Base-by-base conservation (phyloP, 1,140 invertebrate species). In the Eurosta solidaginis region DNA sequence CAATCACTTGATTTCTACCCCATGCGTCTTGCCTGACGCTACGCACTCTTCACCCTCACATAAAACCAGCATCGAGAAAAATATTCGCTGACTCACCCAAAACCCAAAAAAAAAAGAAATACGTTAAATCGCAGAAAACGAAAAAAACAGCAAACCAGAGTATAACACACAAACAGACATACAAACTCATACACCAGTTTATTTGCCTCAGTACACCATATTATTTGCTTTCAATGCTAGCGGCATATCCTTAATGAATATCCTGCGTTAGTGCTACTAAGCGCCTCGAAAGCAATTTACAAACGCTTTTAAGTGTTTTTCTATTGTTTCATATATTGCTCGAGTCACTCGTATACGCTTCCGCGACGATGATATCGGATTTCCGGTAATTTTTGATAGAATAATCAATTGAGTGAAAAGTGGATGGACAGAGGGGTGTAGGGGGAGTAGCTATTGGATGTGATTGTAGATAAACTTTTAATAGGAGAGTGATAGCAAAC, bases 371-470 rank as follows among this genome's bases (percentile, higher is more conserved):
- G 33, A 33, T 29, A 68, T 68, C 33, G 59, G 33, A 68, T 40
- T 68, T 68, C 59, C 59, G 59, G 59, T 40, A 68, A 68, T 68
- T 68, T 68, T 68, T 68, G 59, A 40, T 42, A 68, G 59, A 68
- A 20, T 22, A 68, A 40, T 68, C 59, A 40, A 36, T 68, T 36
- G 59, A 40, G n/a, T 68, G n/a, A n/a, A n/a, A n/a, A n/a, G n/a
- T 22, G 20, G 59, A 6, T 40, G n/a, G n/a, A 6, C 14, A 5
- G 29, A n/a, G 25, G 4, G 40, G 59, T n/a, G 59, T 17, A 29
- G 3, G 45, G n/a, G 5, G 10, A 20, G 12, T 3, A 29, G 6
- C 1, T 54, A 27, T 7, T 2, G 6, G 9, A 3, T 20, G 22
- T 3, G 25, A 12, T 52, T 52, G 27, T 20, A 22, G 9, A 50